Percentiles rank a stretch among this genome's conserved stretches.
Conservation (phyloP, 2,113 vertebrate species). For the Erythrolamprus reginae region DNA sequence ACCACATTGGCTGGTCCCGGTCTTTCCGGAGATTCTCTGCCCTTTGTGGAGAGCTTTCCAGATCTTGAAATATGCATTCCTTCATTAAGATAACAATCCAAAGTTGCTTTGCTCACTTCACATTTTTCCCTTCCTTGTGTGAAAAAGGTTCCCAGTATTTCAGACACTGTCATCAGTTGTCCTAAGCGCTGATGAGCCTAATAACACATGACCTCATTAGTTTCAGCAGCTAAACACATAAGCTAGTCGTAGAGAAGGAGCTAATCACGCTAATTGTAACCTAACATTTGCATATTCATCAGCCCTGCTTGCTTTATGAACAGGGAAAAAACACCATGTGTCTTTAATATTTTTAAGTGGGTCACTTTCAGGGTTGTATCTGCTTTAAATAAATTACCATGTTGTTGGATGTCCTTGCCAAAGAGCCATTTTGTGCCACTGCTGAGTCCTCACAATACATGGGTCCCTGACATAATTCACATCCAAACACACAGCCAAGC, state of each 20-base stretch:
- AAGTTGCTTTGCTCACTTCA: not conserved
- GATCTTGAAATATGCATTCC: conserved; percentile 57
- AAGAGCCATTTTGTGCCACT: not conserved
- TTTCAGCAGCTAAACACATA: conserved; percentile 68
- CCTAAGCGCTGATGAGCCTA: conserved; percentile 66
- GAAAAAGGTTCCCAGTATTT: conserved; percentile 39
- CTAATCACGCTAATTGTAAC: conserved; percentile 79
- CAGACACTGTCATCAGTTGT: conserved; percentile 40
- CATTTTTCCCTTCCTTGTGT: conserved; percentile 23
- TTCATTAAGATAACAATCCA: not conserved
- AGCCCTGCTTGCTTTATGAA: conserved; percentile 71
- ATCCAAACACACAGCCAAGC: not conserved
- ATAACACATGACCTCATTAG: conserved; percentile 76
- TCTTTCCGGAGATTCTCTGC: conserved; percentile 11
- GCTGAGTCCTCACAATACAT: conserved; percentile 4
- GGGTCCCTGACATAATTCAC: not conserved
- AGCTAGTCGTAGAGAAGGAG: conserved; percentile 64
- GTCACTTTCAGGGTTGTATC: conserved; percentile 71
- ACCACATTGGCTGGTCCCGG: not conserved
- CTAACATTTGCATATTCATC: conserved; percentile 78
- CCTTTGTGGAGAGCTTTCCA: conserved; percentile 63
- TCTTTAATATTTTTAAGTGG: conserved; percentile 78
- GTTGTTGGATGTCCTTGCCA: conserved; percentile 53
- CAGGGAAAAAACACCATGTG: conserved; percentile 66
- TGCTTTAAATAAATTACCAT: conserved; percentile 75